Evolutionary conservation across 2,888 invertebrate species (phyloP).

Genomic region (Drosophila fungiperda): DNA sequence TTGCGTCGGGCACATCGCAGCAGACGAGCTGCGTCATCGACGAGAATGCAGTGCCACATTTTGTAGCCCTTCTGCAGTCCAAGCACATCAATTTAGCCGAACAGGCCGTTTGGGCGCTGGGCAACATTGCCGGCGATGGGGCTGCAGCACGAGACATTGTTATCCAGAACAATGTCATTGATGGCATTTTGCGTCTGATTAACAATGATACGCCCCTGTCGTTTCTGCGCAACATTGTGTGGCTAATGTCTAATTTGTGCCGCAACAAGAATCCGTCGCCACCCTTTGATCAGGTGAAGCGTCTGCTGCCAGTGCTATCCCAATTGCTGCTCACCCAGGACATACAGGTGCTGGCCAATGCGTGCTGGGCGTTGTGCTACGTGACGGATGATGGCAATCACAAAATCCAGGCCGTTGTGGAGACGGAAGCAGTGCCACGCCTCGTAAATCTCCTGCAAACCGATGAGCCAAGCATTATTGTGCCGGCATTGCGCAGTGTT

Average conservation of each 20-base stretch:
- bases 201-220: constrained; percentile 87
- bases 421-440: constrained; percentile 89
- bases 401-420: constrained; percentile 93
- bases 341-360: constrained; percentile 93
- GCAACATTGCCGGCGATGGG: constrained; percentile 98
- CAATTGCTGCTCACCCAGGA: constrained; percentile 90
- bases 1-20: constrained; percentile 96
- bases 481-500: constrained; percentile 94
- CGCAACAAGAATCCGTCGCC: constrained; percentile 97
- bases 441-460: constrained; percentile 91
- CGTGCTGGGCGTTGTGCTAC: constrained; percentile 98
- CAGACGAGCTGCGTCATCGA: constrained; percentile 95
- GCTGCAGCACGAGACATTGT: constrained; percentile 92
- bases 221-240: constrained; percentile 93
- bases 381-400: constrained; percentile 96
- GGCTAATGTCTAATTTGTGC: constrained; percentile 97
- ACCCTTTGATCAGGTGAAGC: constrained; percentile 90
- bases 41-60: constrained; percentile 93
- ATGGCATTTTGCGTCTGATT: constrained; percentile 89
- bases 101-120: constrained; percentile 98
- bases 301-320: constrained; percentile 91
- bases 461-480: constrained; percentile 89
- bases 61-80: constrained; percentile 90
- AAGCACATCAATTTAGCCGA: constrained; percentile 91
- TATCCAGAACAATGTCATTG: constrained; percentile 89